These are phyloP conservation scores for Notolabrus celidotus DNA, from an alignment of 2,797 vertebrate species.

Conservation along the genomic window DNA sequence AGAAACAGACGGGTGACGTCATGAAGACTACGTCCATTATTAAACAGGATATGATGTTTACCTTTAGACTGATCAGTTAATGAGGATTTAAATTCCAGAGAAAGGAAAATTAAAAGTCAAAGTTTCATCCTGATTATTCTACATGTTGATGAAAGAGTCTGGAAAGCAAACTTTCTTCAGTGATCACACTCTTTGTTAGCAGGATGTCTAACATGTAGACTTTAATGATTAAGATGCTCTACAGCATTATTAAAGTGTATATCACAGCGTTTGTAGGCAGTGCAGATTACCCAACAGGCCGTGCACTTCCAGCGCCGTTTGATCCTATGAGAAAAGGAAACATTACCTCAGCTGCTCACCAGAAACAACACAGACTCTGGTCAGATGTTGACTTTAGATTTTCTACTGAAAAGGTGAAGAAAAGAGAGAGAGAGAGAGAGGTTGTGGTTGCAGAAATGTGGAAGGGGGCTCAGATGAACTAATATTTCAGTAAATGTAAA, in stretches of 20 bases:
- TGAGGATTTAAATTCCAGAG: too few relatives aligned
- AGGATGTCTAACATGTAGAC: constrained; percentile 9
- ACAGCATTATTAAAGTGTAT: constrained; percentile 15
- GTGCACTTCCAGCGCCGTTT: constrained; percentile 62
- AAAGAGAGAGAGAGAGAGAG: constrained; percentile 59
- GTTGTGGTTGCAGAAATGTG: constrained; percentile 67
- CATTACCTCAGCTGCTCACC: constrained; percentile 82
- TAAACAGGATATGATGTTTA: too few relatives aligned
- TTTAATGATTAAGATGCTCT: not conserved
- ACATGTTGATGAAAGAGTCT: not conserved
- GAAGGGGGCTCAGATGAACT: constrained; percentile 80
- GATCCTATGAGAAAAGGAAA: constrained; percentile 82
- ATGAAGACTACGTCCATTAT: too few relatives aligned
- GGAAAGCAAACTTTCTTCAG: not conserved
- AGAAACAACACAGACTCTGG: constrained; percentile 74
- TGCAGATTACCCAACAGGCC: constrained; percentile 49
- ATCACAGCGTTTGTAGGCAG: constrained; percentile 43
- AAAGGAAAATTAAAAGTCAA: too few relatives aligned
- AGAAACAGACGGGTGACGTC: too few relatives aligned
- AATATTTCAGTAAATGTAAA: constrained; percentile 88
- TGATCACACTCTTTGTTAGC: not conserved
- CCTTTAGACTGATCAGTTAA: too few relatives aligned
- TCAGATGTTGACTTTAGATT: constrained; percentile 84
- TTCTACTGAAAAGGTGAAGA: constrained; percentile 75
- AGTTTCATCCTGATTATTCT: not conserved